Percentiles rank a stretch among this genome's conserved stretches.
Evolutionary conservation across 2,113 vertebrate genomes (phyloP).

Genomic region (Gasterosteus nipponicus): DNA sequence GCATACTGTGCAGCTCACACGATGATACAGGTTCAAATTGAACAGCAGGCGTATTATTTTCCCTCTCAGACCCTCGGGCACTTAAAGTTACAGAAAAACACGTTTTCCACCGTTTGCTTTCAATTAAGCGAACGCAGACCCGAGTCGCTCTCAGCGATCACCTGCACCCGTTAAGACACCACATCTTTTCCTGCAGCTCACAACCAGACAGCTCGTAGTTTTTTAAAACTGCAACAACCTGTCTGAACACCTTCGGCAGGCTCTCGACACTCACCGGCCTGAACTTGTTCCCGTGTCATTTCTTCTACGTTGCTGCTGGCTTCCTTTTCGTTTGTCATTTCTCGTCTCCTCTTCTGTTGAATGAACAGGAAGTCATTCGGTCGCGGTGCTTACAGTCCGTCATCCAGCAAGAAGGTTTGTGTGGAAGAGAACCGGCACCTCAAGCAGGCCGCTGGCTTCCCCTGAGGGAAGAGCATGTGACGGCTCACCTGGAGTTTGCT

Average conservation of each 20-base stretch:
- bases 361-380: not conserved
- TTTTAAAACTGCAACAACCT: not conserved
- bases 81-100: not conserved
- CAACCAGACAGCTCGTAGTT: not conserved
- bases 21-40: not conserved
- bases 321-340: not conserved
- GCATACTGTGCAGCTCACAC: not conserved
- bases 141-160: not conserved
- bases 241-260: not conserved
- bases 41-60: not conserved
- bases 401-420: not conserved
- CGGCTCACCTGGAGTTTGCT: no score
- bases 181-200: not conserved
- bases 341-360: not conserved
- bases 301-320: not conserved
- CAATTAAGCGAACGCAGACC: not conserved
- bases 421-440: not conserved
- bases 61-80: not conserved
- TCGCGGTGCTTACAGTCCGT: not conserved
- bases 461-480: not conserved
- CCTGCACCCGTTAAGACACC: not conserved
- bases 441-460: not conserved
- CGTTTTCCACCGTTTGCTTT: not conserved
- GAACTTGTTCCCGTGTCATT: not conserved
- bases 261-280: not conserved